These are phyloP conservation scores for Eumacrocentrus americanus DNA, from an alignment of 2,888 invertebrate genomes.

Conservation along the genomic window DNA sequence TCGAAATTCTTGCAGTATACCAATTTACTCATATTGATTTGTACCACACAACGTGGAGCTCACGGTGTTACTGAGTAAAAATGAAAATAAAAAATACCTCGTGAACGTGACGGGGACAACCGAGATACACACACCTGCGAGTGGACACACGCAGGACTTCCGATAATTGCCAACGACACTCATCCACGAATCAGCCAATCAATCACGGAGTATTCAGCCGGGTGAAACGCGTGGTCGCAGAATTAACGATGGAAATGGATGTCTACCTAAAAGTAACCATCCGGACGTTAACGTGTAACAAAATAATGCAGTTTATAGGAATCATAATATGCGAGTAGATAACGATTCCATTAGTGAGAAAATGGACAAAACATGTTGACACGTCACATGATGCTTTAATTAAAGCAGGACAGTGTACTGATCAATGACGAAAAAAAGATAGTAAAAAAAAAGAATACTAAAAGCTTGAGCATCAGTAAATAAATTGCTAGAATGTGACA, in stretches of 20 bases:
- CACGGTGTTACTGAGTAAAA: slow-evolving; percentile 26
- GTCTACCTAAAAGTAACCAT: neutral
- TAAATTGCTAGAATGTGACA: too few species aligned
- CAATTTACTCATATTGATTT: neutral
- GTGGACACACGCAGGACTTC: neutral
- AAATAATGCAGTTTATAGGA: too few species aligned
- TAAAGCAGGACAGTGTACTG: too few species aligned
- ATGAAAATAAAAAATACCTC: slow-evolving; percentile 36
- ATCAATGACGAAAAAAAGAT: too few species aligned
- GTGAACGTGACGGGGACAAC: slow-evolving; percentile 23
- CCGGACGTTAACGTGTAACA: too few species aligned
- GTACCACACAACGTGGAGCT: neutral
- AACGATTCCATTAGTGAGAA: too few species aligned
- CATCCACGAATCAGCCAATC: slow-evolving; percentile 7
- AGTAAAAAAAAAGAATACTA: too few species aligned
- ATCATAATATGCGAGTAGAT: too few species aligned
- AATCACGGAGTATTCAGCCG: neutral
- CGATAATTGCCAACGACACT: slow-evolving; percentile 15
- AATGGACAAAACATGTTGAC: too few species aligned
- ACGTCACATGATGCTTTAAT: too few species aligned
- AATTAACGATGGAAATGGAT: slow-evolving; percentile 1
- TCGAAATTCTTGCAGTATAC: neutral
- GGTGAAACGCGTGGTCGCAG: neutral
- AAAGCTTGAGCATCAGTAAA: too few species aligned
- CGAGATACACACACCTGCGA: neutral